Evolutionary conservation across 2,888 invertebrate genomes (phyloP).

Genomic region (Trilocha varians): DNA sequence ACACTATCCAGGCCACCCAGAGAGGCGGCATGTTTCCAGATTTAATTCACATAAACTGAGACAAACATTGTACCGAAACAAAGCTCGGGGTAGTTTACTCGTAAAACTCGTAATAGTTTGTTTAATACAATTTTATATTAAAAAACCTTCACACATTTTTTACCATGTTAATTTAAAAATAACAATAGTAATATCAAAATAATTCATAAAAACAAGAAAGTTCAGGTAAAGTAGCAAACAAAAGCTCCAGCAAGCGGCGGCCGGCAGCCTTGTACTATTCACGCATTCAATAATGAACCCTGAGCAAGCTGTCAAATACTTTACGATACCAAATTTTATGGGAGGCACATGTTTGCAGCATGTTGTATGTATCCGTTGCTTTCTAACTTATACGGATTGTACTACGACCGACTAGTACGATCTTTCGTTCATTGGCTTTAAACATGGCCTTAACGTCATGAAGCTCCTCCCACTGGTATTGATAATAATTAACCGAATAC

Average conservation of each 20-base stretch:
- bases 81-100: not conserved
- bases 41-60: not conserved
- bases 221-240: not conserved
- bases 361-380: too few relatives aligned
- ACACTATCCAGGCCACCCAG: not conserved
- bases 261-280: not conserved
- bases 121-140: too few relatives aligned
- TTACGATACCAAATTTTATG: too few relatives aligned
- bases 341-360: too few relatives aligned
- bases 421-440: too few relatives aligned
- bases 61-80: not conserved
- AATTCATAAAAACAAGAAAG: not conserved
- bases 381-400: too few relatives aligned
- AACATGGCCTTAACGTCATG: too few relatives aligned
- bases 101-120: not conserved
- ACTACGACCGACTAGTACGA: too few relatives aligned
- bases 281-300: not conserved
- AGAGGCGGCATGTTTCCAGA: not conserved
- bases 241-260: not conserved
- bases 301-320: too few relatives aligned
- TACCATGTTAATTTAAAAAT: not conserved
- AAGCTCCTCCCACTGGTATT: too few relatives aligned
- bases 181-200: not conserved
- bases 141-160: too few relatives aligned
- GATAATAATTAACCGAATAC: too few relatives aligned